Conservation (phyloP, 2,113 vertebrate genomes). For the Leucopsar rothschildi region DNA sequence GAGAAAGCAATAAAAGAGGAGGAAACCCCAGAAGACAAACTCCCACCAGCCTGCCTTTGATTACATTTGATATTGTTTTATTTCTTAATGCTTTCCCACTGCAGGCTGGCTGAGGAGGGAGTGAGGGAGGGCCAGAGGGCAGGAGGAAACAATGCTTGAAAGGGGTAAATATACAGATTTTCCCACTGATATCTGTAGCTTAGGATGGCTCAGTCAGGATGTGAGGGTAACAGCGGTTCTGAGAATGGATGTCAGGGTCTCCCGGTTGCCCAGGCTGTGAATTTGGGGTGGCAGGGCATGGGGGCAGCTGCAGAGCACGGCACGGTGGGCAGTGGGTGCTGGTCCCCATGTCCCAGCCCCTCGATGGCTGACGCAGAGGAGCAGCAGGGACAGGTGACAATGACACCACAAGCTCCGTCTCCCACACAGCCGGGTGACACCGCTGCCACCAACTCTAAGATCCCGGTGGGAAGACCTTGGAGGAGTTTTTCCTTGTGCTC, state of each 20-base stretch:
- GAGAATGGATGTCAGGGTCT: rapidly evolving
- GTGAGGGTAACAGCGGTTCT: background rate
- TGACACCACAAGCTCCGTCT: rapidly evolving
- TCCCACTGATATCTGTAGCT: background rate
- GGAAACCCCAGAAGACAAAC: slow-evolving; percentile 23
- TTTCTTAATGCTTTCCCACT: background rate
- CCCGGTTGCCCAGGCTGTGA: background rate
- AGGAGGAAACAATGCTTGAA: background rate
- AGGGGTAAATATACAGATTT: background rate
- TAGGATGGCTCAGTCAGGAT: background rate
- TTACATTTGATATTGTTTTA: background rate
- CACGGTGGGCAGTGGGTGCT: rapidly evolving
- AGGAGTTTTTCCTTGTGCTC: background rate
- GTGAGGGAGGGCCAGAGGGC: background rate
- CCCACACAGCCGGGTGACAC: rapidly evolving
- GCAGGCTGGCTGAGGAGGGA: rapidly evolving
- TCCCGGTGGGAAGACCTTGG: rapidly evolving
- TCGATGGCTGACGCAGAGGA: background rate
- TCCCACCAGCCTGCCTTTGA: slow-evolving; percentile 26
- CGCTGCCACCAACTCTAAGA: background rate
- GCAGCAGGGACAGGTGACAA: background rate
- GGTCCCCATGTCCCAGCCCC: background rate
- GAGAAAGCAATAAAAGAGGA: slow-evolving; percentile 45
- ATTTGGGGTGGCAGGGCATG: background rate
- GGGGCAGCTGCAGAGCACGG: rapidly evolving